phyloP scores from a whole-genome alignment of 2,888 invertebrate genomes.

The Brassicogethes aeneus region DNA sequence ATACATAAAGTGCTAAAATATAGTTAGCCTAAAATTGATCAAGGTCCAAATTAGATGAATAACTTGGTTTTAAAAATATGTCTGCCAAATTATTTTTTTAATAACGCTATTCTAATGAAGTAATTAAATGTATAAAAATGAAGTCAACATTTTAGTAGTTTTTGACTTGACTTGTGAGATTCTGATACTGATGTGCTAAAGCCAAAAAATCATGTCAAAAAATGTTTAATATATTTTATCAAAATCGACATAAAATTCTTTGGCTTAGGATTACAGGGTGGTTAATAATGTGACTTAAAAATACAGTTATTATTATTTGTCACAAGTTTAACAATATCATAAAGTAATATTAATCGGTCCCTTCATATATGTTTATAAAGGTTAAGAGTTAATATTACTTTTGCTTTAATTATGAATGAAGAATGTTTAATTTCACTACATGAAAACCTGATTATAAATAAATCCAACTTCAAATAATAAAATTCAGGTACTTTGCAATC shows the following conservation, averaged over 20 bases:
- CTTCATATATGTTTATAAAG: too few relatives aligned
- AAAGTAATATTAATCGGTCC: too few relatives aligned
- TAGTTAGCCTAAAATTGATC: slow-evolving; percentile 16
- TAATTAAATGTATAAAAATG: neutral
- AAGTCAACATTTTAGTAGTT: neutral
- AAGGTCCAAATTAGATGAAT: neutral
- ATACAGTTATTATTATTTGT: too few relatives aligned
- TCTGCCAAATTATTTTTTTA: neutral
- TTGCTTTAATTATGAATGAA: neutral
- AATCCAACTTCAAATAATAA: slow-evolving; percentile 17
- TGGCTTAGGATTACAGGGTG: too few relatives aligned
- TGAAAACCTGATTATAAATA: slow-evolving; percentile 17
- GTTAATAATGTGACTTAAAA: too few relatives aligned
- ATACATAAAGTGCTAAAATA: slow-evolving; percentile 25
- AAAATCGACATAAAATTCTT: neutral
- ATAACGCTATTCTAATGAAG: neutral
- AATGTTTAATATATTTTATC: neutral
- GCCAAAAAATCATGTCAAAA: neutral
- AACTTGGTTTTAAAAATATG: neutral
- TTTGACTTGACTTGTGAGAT: neutral
- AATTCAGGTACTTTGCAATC: slow-evolving; percentile 26
- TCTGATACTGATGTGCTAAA: neutral
- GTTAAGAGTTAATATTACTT: neutral
- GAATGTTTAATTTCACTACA: slow-evolving; percentile 5
- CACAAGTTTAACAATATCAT: too few relatives aligned